Evolutionary conservation across 2,113 vertebrate genomes (phyloP).

Genomic region (Callaeas wilsoni): DNA sequence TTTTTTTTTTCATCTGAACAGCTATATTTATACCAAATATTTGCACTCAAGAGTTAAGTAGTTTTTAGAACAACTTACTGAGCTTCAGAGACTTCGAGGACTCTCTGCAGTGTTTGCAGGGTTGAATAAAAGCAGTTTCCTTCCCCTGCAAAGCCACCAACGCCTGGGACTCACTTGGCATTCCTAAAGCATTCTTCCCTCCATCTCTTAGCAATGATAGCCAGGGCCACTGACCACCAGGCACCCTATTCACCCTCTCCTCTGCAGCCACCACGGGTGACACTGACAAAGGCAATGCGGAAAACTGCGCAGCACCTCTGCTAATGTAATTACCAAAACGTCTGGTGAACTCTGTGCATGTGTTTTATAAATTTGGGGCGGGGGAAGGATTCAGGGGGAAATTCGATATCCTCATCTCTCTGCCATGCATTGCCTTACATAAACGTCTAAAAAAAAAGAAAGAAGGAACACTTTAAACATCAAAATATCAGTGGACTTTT

Average conservation of each 20-base stretch:
- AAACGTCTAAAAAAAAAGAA: neutral
- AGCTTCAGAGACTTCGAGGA: neutral
- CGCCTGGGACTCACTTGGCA: neutral
- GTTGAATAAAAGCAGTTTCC: neutral
- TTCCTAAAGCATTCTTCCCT: conserved; percentile 8
- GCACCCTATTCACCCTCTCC: neutral
- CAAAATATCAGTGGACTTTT: neutral
- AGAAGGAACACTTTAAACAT: neutral
- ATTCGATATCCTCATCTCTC: neutral
- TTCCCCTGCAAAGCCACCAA: neutral
- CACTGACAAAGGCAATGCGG: neutral
- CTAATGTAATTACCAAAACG: neutral
- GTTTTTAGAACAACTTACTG: neutral
- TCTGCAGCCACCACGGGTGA: neutral
- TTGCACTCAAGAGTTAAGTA: neutral
- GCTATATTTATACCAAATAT: neutral
- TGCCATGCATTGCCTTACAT: neutral
- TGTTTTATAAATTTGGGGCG: neutral
- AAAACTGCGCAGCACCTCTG: neutral
- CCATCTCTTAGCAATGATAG: neutral
- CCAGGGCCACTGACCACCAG: neutral
- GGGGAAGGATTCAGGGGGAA: neutral
- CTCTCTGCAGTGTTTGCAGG: neutral
- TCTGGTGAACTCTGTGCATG: neutral
- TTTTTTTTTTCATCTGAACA: neutral